A percentile compares a stretch with the other conserved stretches of the same genome.
Conservation (phyloP, 2,113 vertebrate species). For the Trochalopteron elliotii region DNA sequence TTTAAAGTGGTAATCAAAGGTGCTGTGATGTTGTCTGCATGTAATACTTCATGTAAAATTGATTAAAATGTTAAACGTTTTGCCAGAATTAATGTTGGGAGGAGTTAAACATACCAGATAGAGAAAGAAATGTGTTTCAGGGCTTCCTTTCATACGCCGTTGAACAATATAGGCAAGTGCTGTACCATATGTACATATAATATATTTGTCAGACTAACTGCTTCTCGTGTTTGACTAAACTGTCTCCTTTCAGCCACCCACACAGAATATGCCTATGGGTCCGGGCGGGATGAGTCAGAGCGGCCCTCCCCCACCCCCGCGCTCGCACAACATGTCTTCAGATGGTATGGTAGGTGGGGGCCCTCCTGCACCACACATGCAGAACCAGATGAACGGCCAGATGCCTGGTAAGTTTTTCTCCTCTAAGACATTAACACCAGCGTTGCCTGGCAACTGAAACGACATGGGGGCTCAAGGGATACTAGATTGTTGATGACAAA, state of each 20-base stretch:
- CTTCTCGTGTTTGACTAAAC: slow-evolving; percentile 72
- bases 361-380: slow-evolving; percentile 95
- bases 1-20: not conserved
- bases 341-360: slow-evolving; percentile 94
- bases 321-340: slow-evolving; percentile 92
- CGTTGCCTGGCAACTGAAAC: slow-evolving; percentile 92
- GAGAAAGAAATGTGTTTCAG: not conserved
- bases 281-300: slow-evolving; percentile 95
- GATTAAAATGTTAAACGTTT: not conserved
- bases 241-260: slow-evolving; percentile 88
- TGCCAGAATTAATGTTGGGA: not conserved
- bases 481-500: slow-evolving; percentile 87
- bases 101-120: not conserved
- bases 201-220: slow-evolving; percentile 66
- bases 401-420: slow-evolving; percentile 92
- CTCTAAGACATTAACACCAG: slow-evolving; percentile 81
- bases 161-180: slow-evolving; percentile 48
- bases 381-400: slow-evolving; percentile 99
- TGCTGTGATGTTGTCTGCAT: not conserved
- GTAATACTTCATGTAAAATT: slow-evolving; percentile 3
- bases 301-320: slow-evolving; percentile 90
- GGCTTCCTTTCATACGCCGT: not conserved
- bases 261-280: slow-evolving; percentile 97
- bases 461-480: slow-evolving; percentile 82
- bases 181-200: slow-evolving; percentile 45